Base-by-base conservation (phyloP, 2,888 invertebrate species). In the Malthinus seriepunctatus region DNA sequence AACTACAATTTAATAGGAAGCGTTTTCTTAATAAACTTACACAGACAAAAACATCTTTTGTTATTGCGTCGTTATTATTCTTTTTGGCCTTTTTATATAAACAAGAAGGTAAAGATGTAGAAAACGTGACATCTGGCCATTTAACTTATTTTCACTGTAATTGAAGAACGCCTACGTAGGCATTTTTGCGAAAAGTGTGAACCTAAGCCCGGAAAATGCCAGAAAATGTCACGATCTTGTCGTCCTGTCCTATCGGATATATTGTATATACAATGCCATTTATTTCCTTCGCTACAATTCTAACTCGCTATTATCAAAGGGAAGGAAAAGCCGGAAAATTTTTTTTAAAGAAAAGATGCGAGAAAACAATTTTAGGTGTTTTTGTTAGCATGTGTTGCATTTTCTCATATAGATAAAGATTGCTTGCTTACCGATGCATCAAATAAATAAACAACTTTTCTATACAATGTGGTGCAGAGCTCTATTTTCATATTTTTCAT, bases 401-500 rank as follows among this genome's bases (percentile, higher is more conserved):
- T 39, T 39, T 39, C 15, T 34, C 31, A 34, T 15, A 11, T 45
- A 46, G 51, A 51, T 32, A 34, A 44, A 34, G 33, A 42, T 23
- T 42, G n/a, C 42, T 48, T 50, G 47, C 39, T 50, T 49, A 58
- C 35, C 47, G 47, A 51, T 42, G 23, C 46, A 31, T 34, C 31
- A 35, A 60, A 50, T 53, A 53, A 48, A 58, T 50, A 53, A 53
- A 58, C 48, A 53, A 53, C 32, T 49, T 53, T 53, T 23, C 23
- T 23, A 23, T 45, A 44, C 49, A 46, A 49, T 53, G 50, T 54
- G 51, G 32, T 46, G 34, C 39, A 37, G 54, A 49, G 51, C 34
- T 50, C 59, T 51, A 59, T 59, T 59, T 59, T 59, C 54, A 59
- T 59, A 59, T 68, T 66, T 69, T 69, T 69, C 68, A 71, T 73